Conservation (phyloP, 2,888 invertebrate genomes). For the Drosophila setosimentum region DNA sequence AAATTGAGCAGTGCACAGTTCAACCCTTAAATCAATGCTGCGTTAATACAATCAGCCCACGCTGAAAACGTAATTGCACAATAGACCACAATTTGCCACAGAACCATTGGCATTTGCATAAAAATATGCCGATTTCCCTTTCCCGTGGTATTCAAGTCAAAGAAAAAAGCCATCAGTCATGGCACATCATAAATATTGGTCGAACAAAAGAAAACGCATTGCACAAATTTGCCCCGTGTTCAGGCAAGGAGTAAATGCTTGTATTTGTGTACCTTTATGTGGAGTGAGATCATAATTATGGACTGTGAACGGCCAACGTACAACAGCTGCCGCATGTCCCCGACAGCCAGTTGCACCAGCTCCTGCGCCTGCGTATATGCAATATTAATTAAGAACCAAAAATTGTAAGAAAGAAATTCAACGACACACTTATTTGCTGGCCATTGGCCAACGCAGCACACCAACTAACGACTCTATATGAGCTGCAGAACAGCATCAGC, state of each 20-base stretch:
- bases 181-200: slow-evolving; percentile 52
- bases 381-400: slow-evolving; percentile 73
- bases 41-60: slow-evolving; percentile 18
- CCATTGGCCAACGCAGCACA: slow-evolving; percentile 39
- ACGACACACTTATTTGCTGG: slow-evolving; percentile 23
- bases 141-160: slow-evolving; percentile 19
- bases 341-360: background rate
- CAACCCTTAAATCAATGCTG: slow-evolving; percentile 2
- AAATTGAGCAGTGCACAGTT: background rate
- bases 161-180: slow-evolving; percentile 55
- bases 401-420: slow-evolving; percentile 31
- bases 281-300: slow-evolving; percentile 59
- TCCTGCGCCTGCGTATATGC: slow-evolving; percentile 69
- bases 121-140: slow-evolving; percentile 42
- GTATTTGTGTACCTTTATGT: background rate
- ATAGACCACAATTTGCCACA: slow-evolving; percentile 45
- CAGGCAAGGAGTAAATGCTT: background rate
- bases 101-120: slow-evolving; percentile 43
- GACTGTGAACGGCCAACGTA: slow-evolving; percentile 38
- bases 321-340: slow-evolving; percentile 50
- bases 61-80: slow-evolving; percentile 20
- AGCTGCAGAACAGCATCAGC: background rate
- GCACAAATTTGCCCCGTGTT: slow-evolving; percentile 42
- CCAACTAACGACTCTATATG: slow-evolving; percentile 47
- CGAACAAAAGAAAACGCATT: slow-evolving; percentile 27